Base-by-base conservation (phyloP, 1,140 invertebrate species). In the Vollenhovia emeryi region DNA sequence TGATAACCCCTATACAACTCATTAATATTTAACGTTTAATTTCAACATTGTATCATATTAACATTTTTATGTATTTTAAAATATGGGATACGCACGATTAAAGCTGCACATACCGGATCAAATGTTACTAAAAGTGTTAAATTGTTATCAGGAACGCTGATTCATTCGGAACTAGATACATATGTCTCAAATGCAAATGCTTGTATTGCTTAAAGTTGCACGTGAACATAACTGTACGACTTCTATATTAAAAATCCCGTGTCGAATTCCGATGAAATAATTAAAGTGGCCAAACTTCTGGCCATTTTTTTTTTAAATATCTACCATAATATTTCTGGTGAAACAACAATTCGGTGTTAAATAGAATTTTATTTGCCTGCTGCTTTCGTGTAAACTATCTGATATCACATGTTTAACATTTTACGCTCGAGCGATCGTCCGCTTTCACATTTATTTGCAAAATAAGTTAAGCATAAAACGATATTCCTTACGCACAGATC, bases 331-430 rank as follows among this genome's bases (percentile, higher is more conserved):
- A 60, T 43, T 55, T 13, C 40, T 45, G 18, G 15, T 13, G 5
- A 75, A 62, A 62, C 18, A 62, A 60, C 18, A 27, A 11, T 30
- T 15, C 30, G 6, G 3, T 36, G 27, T 80, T 43, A 82, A 24
- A 45, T 15, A 57, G 7, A 43, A 13, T 57, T 82, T 73, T 73
- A 82, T 33, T 79, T 73, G 15, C 15, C 40, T 43, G 24, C 52
- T 66, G 40, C 30, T 30, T 45, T 55, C 27, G 36, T 45, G 36
- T 57, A 80, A 69, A 80, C n/a, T 71, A 55, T 43, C 24, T 59
- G 43, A 55, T 68, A 71, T 82, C 78, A 73, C 78, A 82, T 57
- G 24, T 33, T 21, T 79, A 30, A 79, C 75, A 30, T 66, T 57
- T 11, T 15, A 68, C 30, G 33, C n/a, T 24, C 45, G 18, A 40